phyloP scores from a whole-genome alignment of 1,140 invertebrate genomes.

The Heliconius congener region DNA sequence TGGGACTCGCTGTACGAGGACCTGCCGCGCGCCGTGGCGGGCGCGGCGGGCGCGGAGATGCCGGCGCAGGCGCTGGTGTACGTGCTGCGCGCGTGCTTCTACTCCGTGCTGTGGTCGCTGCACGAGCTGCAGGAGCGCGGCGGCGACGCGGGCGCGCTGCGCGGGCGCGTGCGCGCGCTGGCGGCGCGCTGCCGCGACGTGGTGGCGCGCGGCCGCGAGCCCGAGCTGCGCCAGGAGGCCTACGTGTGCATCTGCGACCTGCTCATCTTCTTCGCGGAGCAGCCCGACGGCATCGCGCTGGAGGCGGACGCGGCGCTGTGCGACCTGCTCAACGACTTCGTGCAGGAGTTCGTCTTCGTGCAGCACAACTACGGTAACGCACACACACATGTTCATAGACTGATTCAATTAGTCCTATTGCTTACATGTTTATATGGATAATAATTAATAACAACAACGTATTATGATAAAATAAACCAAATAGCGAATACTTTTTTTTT shows the following conservation, averaged over 20 bases:
- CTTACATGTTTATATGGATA: too few species aligned
- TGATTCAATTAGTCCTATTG: too few species aligned
- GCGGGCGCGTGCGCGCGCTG: conserved; percentile 83
- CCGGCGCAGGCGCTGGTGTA: conserved; percentile 91
- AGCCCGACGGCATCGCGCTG: conserved; percentile 87
- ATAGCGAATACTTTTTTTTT: too few species aligned
- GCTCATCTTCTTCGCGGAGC: conserved; percentile 96
- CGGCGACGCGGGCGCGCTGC: conserved; percentile 83
- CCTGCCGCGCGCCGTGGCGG: conserved; percentile 81
- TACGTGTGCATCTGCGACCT: conserved; percentile 97
- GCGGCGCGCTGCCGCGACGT: conserved; percentile 86
- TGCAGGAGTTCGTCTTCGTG: conserved; percentile 96
- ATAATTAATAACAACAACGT: too few species aligned
- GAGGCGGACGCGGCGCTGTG: conserved; percentile 91
- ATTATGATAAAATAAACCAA: too few species aligned
- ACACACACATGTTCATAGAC: not conserved
- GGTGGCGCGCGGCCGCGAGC: conserved; percentile 78
- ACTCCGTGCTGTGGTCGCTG: conserved; percentile 94
- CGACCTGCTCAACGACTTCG: conserved; percentile 93
- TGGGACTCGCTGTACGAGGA: conserved; percentile 93
- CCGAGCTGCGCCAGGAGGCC: conserved; percentile 82
- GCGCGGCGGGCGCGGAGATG: conserved; percentile 56
- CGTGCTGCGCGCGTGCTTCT: conserved; percentile 93
- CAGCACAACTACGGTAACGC: conserved; percentile 89
- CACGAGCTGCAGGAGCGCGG: conserved; percentile 89